Conservation (phyloP, 2,113 vertebrate species). For the Carollia perspicillata region DNA sequence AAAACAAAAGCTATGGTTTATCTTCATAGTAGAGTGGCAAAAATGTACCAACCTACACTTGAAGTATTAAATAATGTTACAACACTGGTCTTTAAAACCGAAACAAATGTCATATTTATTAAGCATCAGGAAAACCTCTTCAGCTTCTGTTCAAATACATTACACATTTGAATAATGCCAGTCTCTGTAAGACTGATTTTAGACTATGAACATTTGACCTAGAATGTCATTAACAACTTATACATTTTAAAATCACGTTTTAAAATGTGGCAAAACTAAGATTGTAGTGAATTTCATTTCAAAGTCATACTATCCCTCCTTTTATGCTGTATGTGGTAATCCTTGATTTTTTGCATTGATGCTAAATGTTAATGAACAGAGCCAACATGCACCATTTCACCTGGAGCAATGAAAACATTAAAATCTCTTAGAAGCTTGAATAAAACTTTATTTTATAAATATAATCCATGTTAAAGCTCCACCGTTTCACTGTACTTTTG, state of each 20-base stretch:
- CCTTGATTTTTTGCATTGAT: slow-evolving; percentile 81
- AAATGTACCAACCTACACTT: background rate
- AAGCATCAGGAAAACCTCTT: slow-evolving; percentile 52
- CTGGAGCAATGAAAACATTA: slow-evolving; percentile 88
- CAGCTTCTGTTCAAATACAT: slow-evolving; percentile 47
- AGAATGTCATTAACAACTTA: slow-evolving; percentile 82
- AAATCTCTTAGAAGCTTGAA: slow-evolving; percentile 88
- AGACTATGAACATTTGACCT: slow-evolving; percentile 79
- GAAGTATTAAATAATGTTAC: slow-evolving; percentile 31
- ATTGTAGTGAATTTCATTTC: slow-evolving; percentile 84
- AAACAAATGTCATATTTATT: slow-evolving; percentile 77
- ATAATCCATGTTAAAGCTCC: slow-evolving; percentile 86
- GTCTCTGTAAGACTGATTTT: slow-evolving; percentile 74
- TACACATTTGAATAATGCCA: slow-evolving; percentile 79
- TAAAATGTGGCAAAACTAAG: slow-evolving; percentile 82
- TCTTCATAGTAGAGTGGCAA: background rate
- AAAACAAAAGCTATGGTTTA: slow-evolving; percentile 2
- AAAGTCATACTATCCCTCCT: slow-evolving; percentile 81
- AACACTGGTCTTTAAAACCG: slow-evolving; percentile 36
- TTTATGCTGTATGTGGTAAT: slow-evolving; percentile 84
- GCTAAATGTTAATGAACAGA: slow-evolving; percentile 88
- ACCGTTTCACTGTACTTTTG: slow-evolving; percentile 86
- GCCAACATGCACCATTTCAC: slow-evolving; percentile 81
- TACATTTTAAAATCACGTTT: slow-evolving; percentile 83
- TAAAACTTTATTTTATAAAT: slow-evolving; percentile 92